Conservation (phyloP, 2,888 invertebrate species). For the Xestia rhomboidea region DNA sequence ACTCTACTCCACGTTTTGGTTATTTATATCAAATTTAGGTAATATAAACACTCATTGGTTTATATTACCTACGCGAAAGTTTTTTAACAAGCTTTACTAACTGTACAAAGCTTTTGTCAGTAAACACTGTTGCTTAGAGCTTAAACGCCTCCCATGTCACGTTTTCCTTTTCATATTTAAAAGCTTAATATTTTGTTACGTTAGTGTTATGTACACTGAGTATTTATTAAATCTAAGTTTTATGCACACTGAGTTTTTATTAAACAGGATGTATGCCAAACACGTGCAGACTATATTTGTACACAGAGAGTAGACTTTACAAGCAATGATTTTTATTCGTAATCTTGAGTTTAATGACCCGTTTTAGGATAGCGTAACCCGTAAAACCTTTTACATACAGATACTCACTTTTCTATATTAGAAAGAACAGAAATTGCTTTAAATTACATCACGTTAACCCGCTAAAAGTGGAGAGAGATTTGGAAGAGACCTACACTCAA, state of each 20-base stretch:
- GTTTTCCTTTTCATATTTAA: background rate
- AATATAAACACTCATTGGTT: background rate
- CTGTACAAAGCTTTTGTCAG: background rate
- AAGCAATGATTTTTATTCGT: constrained; percentile 43
- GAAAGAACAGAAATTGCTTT: background rate
- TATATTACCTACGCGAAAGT: background rate
- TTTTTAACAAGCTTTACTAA: constrained; percentile 6
- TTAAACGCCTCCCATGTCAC: no score
- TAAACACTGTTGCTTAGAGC: background rate
- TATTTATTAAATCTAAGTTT: background rate
- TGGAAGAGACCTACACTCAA: background rate
- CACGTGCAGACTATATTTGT: background rate
- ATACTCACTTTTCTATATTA: background rate
- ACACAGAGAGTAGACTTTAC: constrained; percentile 1
- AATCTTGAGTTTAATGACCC: constrained; percentile 23
- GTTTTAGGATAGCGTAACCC: constrained; percentile 33
- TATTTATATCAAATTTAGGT: background rate
- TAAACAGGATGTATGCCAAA: background rate
- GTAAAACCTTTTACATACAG: constrained; percentile 29
- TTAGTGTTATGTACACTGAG: background rate
- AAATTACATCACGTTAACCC: background rate
- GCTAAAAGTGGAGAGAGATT: background rate
- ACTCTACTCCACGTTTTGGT: background rate
- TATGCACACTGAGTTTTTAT: background rate
- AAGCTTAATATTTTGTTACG: background rate